A percentile compares a stretch with the other conserved stretches of the same genome.
Conservation (phyloP, 2,888 invertebrate species). For the Trachelus troglodyta region DNA sequence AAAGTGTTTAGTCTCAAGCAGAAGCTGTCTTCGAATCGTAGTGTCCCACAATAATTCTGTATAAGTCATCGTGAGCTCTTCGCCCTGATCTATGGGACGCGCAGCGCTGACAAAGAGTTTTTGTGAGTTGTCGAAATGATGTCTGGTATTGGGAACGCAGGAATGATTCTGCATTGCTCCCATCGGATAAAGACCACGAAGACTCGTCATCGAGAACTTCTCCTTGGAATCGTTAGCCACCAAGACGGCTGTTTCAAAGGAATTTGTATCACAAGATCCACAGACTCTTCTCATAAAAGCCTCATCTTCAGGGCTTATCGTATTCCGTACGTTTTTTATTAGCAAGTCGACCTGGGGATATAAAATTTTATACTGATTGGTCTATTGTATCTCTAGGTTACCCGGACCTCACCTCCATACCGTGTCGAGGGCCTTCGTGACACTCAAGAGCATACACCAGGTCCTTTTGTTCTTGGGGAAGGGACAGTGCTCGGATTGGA, state of each 20-base stretch:
- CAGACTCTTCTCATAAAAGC: constrained; percentile 72
- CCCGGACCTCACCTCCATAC: constrained; percentile 66
- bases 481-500: constrained; percentile 65
- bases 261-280: constrained; percentile 75
- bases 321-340: constrained; percentile 66
- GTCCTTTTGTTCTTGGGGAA: constrained; percentile 66
- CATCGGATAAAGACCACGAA: constrained; percentile 76
- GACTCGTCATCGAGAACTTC: constrained; percentile 60
- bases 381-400: neutral
- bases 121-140: constrained; percentile 71
- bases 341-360: constrained; percentile 65
- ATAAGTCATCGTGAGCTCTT: constrained; percentile 77
- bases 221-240: constrained; percentile 64
- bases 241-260: constrained; percentile 72
- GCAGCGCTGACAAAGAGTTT: constrained; percentile 74
- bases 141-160: constrained; percentile 76
- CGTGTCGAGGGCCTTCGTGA: constrained; percentile 70
- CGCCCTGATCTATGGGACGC: constrained; percentile 70
- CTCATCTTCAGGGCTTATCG: constrained; percentile 70
- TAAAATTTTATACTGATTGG: neutral
- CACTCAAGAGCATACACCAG: constrained; percentile 70
- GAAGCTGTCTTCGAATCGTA: constrained; percentile 71
- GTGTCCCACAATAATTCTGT: constrained; percentile 78
- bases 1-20: constrained; percentile 77
- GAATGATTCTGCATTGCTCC: constrained; percentile 77